Base-by-base conservation (phyloP, 2,888 invertebrate genomes). In the Ochlodes sylvanus region DNA sequence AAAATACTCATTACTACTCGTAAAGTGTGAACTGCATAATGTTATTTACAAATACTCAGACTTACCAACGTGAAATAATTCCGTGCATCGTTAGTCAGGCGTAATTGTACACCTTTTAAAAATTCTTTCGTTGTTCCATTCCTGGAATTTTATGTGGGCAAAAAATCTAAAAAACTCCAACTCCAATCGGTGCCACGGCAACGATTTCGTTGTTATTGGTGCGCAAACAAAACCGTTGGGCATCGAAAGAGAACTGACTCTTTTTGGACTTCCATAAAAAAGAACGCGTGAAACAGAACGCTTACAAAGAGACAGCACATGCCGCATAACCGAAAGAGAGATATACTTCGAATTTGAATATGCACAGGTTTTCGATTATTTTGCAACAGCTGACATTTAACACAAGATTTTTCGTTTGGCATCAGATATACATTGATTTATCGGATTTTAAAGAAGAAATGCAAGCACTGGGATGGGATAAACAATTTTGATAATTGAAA, bases 221-320 rank as follows among this genome's bases (percentile, higher is more conserved):
- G 47, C 47, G 62, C 68, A 68, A 62, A 68, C 68, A 68, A 68
- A 67, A 68, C 62, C 62, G 55, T 62, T 68, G 56, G 68, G 56
- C 50, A 27, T 56, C 44, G 62, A 55, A 67, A 67, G 56, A 68
- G 68, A 68, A 56, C 60, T 38, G 44, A 61, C 55, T 67, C 61
- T 67, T 67, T 67, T 64, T 67, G 34, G 38, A 61, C 34, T 19
- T 19, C 50, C n/a, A 50, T 50, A 21, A 50, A 50, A 50, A 50
- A 50, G 50, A 55, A 34, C 42, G 47, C 47, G 55, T 56, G 62
- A 62, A 68, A 56, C 55, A 62, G 56, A 68, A 61, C 47, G 62
- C 54, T 32, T 44, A 61, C 61, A 68, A 67, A 47, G 34, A 34
- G 34, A 56, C 62, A 44, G 34, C 55, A 50, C 34, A 19, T 58